Percentiles rank a stretch among this genome's conserved stretches.
Evolutionary conservation across 2,797 vertebrate species (phyloP).

Genomic region (Coracias cyanogaster): DNA sequence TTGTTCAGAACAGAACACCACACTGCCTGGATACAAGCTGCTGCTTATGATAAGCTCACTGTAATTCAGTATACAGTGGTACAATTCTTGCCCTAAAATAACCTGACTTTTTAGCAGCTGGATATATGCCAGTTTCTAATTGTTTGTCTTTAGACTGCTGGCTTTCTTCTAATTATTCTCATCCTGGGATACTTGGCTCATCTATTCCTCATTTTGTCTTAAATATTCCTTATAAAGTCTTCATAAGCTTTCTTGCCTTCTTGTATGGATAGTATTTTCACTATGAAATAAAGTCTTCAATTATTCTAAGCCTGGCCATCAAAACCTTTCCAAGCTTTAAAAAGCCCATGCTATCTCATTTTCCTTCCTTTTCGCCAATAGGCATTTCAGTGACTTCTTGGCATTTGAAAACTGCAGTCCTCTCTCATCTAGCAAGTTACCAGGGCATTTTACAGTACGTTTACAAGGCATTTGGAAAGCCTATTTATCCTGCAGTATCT

Average conservation of each 20-base stretch:
- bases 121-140: constrained; percentile 70
- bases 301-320: constrained; percentile 40
- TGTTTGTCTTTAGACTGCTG: constrained; percentile 69
- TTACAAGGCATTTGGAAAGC: background rate
- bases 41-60: constrained; percentile 74
- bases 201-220: constrained; percentile 45
- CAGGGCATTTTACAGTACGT: background rate
- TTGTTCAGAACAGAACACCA: constrained; percentile 40
- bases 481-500: background rate
- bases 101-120: constrained; percentile 67
- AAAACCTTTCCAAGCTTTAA: constrained; percentile 33
- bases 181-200: constrained; percentile 67
- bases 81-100: constrained; percentile 61
- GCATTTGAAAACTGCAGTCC: background rate
- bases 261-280: background rate
- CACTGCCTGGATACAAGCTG: constrained; percentile 67
- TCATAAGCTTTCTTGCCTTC: constrained; percentile 32
- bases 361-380: constrained; percentile 11
- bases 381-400: constrained; percentile 1
- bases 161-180: constrained; percentile 76
- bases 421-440: background rate
- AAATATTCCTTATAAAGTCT: constrained; percentile 60
- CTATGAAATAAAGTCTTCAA: constrained; percentile 30
- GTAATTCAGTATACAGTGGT: constrained; percentile 64
- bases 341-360: constrained; percentile 21